phyloP scores from a whole-genome alignment of 2,113 vertebrate genomes.

The Sialia sialis region DNA sequence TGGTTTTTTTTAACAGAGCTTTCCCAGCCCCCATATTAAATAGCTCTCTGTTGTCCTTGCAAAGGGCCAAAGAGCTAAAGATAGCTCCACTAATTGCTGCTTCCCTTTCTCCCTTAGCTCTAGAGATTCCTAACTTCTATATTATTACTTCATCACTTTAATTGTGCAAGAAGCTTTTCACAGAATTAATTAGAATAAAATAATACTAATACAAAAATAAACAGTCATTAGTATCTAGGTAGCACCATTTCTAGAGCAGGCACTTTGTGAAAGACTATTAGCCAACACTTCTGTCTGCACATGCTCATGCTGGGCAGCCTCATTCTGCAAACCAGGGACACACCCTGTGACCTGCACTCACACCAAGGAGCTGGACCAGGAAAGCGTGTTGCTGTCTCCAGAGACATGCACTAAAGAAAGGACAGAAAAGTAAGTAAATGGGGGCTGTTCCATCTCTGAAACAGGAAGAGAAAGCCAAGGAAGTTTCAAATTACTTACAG shows the following conservation, averaged over 20 bases:
- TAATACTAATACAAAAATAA: neutral
- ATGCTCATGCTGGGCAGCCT: neutral
- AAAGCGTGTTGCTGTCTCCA: accelerated
- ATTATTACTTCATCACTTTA: constrained; percentile 16
- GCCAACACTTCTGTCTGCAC: neutral
- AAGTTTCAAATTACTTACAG: neutral
- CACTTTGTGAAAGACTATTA: neutral
- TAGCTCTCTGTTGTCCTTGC: constrained; percentile 35
- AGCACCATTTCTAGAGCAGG: neutral
- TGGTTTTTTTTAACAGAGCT: neutral
- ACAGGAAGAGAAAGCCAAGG: neutral
- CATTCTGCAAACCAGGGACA: neutral
- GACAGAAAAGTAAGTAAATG: neutral
- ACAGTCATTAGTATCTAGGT: neutral
- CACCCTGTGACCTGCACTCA: neutral
- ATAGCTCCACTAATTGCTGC: constrained; percentile 43
- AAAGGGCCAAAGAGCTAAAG: constrained; percentile 50
- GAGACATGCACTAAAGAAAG: neutral
- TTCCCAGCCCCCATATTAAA: neutral
- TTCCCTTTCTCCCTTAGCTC: constrained; percentile 19
- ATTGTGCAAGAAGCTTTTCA: constrained; percentile 33
- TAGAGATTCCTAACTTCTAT: neutral
- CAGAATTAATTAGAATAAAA: constrained; percentile 25
- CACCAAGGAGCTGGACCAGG: accelerated
- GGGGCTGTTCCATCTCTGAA: neutral